A percentile compares a stretch with the other conserved stretches of the same genome.
Conservation (phyloP, 2,113 vertebrate species). For the Varanus salvator region DNA sequence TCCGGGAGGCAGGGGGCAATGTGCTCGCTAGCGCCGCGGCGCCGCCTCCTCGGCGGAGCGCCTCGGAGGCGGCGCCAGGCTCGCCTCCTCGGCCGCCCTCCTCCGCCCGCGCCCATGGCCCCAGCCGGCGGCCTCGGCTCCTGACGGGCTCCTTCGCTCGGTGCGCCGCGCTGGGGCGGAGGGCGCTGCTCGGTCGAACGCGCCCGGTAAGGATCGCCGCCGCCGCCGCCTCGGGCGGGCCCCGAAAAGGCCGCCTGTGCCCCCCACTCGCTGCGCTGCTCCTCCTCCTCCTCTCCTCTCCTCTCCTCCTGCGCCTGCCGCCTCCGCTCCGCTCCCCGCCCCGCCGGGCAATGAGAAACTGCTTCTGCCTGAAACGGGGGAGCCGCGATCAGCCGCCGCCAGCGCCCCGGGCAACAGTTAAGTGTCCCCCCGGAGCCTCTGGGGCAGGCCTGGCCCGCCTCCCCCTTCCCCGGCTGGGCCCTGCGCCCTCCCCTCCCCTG, state of each 20-base stretch:
- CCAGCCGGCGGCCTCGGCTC: constrained; percentile 46
- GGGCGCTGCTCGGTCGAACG: background rate
- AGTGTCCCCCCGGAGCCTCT: constrained; percentile 61
- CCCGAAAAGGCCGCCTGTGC: background rate
- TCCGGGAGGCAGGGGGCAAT: constrained; percentile 44
- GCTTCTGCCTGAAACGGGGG: constrained; percentile 78
- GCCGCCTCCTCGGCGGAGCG: constrained; percentile 14
- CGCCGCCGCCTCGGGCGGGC: background rate
- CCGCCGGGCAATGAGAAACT: constrained; percentile 78
- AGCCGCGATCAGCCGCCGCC: constrained; percentile 69
- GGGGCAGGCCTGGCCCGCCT: constrained; percentile 16
- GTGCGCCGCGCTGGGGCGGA: constrained; percentile 41
- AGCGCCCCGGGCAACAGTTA: constrained; percentile 76
- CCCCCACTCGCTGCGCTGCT: background rate
- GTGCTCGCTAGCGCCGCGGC: constrained; percentile 25
- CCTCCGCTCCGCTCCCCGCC: constrained; percentile 63
- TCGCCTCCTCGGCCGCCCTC: constrained; percentile 25
- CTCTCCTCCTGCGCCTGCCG: constrained; percentile 19
- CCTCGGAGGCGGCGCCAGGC: constrained; percentile 27
- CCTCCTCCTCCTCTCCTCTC: constrained; percentile 17
- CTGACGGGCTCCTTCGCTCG: constrained; percentile 36
- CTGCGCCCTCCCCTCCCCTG: no score
- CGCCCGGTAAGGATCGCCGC: constrained; percentile 17
- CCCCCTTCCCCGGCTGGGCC: background rate
- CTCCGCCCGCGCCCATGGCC: constrained; percentile 37